Percentiles rank a stretch among this genome's conserved stretches.
Conservation (phyloP, 2,113 vertebrate genomes). For the Malurus elegans region DNA sequence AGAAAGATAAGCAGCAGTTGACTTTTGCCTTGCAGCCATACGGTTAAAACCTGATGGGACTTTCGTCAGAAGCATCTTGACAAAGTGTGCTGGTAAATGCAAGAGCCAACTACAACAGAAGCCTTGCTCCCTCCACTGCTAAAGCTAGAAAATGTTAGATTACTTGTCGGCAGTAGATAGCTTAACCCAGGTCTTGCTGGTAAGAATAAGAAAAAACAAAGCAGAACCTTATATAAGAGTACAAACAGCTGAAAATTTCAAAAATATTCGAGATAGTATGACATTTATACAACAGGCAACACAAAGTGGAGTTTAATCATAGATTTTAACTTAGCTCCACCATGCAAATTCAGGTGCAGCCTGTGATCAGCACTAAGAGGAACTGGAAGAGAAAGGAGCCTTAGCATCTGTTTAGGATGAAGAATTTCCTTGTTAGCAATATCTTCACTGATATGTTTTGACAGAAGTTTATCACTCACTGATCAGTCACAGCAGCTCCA, state of each 20-base stretch:
- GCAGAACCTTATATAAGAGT: neutral
- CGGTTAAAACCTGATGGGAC: neutral
- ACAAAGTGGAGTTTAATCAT: neutral
- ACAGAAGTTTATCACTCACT: neutral
- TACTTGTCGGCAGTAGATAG: neutral
- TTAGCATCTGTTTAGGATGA: neutral
- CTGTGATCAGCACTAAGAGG: neutral
- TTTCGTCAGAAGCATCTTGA: neutral
- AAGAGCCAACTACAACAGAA: neutral
- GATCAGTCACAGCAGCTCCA: neutral
- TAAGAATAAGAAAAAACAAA: neutral
- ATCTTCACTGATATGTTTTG: neutral
- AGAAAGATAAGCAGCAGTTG: neutral
- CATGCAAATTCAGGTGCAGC: fast-evolving
- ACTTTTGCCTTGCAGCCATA: neutral
- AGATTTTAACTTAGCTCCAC: neutral
- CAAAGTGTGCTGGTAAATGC: neutral
- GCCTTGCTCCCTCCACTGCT: neutral
- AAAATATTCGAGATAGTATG: neutral
- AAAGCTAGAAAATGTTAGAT: neutral
- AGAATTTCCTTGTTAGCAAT: neutral
- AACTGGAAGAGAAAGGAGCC: neutral
- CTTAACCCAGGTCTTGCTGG: neutral
- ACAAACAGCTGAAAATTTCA: neutral
- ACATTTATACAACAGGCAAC: neutral